phyloP scores from a whole-genome alignment of 1,140 invertebrate genomes.

The Nilaparvata lugens region DNA sequence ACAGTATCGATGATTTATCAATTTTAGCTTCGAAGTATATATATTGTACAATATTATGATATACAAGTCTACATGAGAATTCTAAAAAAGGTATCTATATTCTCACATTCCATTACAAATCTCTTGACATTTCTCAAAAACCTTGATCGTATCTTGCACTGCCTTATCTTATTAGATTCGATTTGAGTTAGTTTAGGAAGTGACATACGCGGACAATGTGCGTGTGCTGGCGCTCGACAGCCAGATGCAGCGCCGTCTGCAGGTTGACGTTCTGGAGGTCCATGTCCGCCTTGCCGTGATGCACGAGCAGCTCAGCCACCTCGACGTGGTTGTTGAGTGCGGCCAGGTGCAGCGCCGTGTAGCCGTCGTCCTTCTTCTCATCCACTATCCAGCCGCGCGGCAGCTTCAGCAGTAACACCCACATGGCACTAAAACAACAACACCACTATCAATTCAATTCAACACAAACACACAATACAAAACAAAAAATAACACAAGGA shows the following conservation, averaged over 20 bases:
- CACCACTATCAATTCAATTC: not conserved
- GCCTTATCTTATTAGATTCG: too few relatives aligned
- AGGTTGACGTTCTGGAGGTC: constrained; percentile 91
- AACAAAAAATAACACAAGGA: constrained; percentile 5
- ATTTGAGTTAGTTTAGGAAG: too few relatives aligned
- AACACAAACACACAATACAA: constrained; percentile 15
- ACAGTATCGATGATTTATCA: too few relatives aligned
- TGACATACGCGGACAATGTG: constrained; percentile 80
- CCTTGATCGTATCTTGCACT: too few relatives aligned
- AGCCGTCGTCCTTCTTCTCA: constrained; percentile 97
- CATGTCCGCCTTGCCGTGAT: constrained; percentile 82
- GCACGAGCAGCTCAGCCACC: constrained; percentile 84
- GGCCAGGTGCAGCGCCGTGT: constrained; percentile 90
- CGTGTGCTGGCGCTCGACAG: constrained; percentile 90
- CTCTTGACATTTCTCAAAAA: too few relatives aligned
- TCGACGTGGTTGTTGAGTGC: constrained; percentile 96
- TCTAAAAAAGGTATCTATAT: too few relatives aligned
- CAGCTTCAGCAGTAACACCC: constrained; percentile 81
- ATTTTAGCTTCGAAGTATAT: too few relatives aligned
- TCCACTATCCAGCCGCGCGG: constrained; percentile 95
- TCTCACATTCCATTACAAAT: too few relatives aligned
- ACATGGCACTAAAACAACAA: constrained; percentile 74
- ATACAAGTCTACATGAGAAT: too few relatives aligned
- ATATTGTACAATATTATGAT: too few relatives aligned
- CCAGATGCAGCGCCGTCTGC: constrained; percentile 92